A percentile compares a stretch with the other conserved stretches of the same genome.
These are phyloP conservation scores for Origma solitaria DNA, from an alignment of 2,113 vertebrate species.

Conservation along the genomic window DNA sequence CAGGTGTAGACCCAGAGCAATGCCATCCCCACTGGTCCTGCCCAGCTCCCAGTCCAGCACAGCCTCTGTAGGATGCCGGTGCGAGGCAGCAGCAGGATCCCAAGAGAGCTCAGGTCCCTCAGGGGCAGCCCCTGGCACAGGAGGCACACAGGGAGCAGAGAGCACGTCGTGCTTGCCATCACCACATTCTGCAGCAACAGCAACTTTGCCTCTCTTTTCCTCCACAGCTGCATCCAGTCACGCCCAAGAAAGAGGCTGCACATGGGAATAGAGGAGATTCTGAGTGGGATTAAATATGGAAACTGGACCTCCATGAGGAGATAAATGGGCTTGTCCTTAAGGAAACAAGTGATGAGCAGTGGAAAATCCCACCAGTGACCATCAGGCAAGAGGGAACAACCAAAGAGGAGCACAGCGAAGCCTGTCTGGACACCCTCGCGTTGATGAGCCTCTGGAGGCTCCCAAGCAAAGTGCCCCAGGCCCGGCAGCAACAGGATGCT, in stretches of 20 bases:
- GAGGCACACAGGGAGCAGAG: not conserved
- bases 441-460: not conserved
- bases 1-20: not conserved
- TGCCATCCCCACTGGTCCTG: not conserved
- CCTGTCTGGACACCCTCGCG: not conserved
- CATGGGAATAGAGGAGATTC: not conserved
- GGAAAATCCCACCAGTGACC: not conserved
- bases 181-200: not conserved
- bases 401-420: not conserved
- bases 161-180: rapidly evolving
- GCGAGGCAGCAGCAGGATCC: not conserved
- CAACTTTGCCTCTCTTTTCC: not conserved
- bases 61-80: not conserved
- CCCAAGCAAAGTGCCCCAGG: not conserved
- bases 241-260: not conserved
- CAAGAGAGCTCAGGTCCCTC: not conserved
- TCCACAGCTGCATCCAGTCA: not conserved
- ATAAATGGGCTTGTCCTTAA: not conserved
- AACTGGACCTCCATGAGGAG: not conserved
- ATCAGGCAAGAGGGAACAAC: not conserved
- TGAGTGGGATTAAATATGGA: not conserved
- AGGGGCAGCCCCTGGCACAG: not conserved
- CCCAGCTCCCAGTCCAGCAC: not conserved
- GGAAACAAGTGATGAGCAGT: not conserved
- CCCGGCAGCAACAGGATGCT: not conserved